Evolutionary conservation across 1,140 invertebrate species (phyloP), one percentile per base, ranked within the genome.

Genomic region (Drosophila kurseongensis): DNA sequence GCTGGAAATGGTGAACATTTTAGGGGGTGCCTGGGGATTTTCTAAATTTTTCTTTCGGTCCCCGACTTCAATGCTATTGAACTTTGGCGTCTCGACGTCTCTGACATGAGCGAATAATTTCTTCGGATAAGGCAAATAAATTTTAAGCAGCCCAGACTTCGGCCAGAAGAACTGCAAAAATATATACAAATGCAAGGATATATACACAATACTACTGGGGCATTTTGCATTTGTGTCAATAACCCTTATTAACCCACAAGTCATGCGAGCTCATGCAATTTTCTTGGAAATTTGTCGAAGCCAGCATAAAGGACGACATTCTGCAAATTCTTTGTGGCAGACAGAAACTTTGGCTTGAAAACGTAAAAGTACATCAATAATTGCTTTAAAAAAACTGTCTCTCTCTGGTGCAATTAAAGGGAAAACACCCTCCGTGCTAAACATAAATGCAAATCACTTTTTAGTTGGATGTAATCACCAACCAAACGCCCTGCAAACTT

Each of bases 61-160:
- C 44, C 44, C 52, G 52, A 60, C 56, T 56, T 56, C 29, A 57
- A 71, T 86, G 83, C 65, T 86, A 86, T 86, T 88, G 83, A 86
- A 86, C 83, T 65, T 78, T 78, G 42, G 63, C 75, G 75, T 71
- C 72, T 61, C 68, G 74, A 57, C 78, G 57, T 80, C 73, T 71
- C 75, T 63, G 66, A 73, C 52, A 52, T 16, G 60, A 42, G 75
- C 75, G 81, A 79, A 79, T 67, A 72, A 78, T 65, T 79, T 79
- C 63, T 16, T 71, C 45, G 66, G 52, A 40, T 48, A 36, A 50
- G 6, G 36, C 44, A 23, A 58, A 58, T 71, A 71, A 71, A 48
- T 71, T 58, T 72, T 50, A 50, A 71, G 51, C 65, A 18, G 51
- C 45, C 29, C 36, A 14, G 66, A 69, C 67, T 48, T 40, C 29